Percentiles rank a stretch among this genome's conserved stretches.
These are phyloP conservation scores for Myxocyprinus asiaticus DNA, from an alignment of 2,113 vertebrate species.

Conservation along the genomic window DNA sequence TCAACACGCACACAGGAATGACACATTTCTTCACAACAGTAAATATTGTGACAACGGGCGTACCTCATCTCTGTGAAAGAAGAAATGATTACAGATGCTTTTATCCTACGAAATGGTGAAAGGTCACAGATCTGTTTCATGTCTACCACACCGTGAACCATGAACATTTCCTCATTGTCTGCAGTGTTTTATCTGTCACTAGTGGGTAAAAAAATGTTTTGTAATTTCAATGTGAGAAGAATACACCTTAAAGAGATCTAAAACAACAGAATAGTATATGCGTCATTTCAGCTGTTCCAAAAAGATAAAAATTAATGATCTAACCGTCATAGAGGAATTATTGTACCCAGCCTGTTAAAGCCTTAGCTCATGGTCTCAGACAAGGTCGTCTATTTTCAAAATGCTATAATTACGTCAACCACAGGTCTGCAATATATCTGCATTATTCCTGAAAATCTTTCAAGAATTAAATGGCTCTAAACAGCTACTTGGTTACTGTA, in stretches of 20 bases:
- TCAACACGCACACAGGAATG: neutral
- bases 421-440: too few relatives aligned
- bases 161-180: slow-evolving; percentile 3
- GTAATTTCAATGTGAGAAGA: neutral
- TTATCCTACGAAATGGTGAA: neutral
- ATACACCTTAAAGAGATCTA: neutral
- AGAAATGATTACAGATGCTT: neutral
- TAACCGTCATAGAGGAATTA: neutral
- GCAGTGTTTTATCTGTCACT: neutral
- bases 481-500: too few relatives aligned
- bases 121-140: slow-evolving; percentile 2
- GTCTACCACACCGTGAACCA: neutral
- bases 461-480: too few relatives aligned
- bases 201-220: neutral
- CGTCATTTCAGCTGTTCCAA: too few relatives aligned
- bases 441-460: too few relatives aligned
- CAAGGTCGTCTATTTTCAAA: too few relatives aligned
- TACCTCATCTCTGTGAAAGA: neutral
- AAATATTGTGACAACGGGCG: slow-evolving; percentile 25
- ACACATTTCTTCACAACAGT: slow-evolving; percentile 9
- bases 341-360: neutral
- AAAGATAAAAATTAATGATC: neutral
- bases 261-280: neutral
- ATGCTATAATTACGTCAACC: too few relatives aligned
- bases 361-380: too few relatives aligned